A percentile compares a stretch with the other conserved stretches of the same genome.
Evolutionary conservation across 2,888 invertebrate genomes (phyloP).

Genomic region (Pollenia amentaria): DNA sequence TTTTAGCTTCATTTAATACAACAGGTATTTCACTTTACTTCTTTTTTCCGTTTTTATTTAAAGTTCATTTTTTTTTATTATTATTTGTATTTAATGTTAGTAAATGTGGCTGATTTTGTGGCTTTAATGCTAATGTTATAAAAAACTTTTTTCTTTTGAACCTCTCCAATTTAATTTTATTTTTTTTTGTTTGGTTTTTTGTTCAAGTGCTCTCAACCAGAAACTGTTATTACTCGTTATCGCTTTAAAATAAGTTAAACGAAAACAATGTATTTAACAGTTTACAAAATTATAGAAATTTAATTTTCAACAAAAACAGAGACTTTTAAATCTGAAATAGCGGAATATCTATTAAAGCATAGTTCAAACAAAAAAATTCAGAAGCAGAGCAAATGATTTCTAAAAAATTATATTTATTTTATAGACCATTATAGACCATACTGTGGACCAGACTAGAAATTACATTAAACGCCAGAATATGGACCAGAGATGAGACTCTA

Average conservation of each 20-base stretch:
- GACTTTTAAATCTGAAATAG: too few relatives aligned
- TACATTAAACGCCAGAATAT: too few relatives aligned
- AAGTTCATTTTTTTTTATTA: slow-evolving; percentile 6
- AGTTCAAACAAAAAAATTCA: too few relatives aligned
- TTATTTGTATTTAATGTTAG: slow-evolving; percentile 44
- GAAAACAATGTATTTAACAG: slow-evolving; percentile 39
- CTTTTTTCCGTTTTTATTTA: slow-evolving; percentile 16
- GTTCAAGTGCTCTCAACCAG: slow-evolving; percentile 67
- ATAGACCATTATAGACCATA: too few relatives aligned
- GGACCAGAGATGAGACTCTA: too few relatives aligned
- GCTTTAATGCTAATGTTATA: slow-evolving; percentile 60
- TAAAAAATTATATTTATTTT: too few relatives aligned
- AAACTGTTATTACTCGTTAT: slow-evolving; percentile 67
- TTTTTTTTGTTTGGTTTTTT: slow-evolving; percentile 34
- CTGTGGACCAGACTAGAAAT: too few relatives aligned
- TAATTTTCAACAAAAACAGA: not conserved
- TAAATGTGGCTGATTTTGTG: slow-evolving; percentile 55
- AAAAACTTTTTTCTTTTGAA: slow-evolving; percentile 1
- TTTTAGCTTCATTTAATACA: slow-evolving; percentile 37
- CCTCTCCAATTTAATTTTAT: slow-evolving; percentile 10
- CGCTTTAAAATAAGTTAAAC: slow-evolving; percentile 37
- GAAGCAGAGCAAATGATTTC: too few relatives aligned
- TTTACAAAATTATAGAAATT: slow-evolving; percentile 46
- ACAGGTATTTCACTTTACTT: slow-evolving; percentile 55
- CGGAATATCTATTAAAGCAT: too few relatives aligned